A percentile compares a stretch with the other conserved stretches of the same genome.
Evolutionary conservation across 2,888 invertebrate genomes (phyloP).

Genomic region (Xestobium rufovillosum): DNA sequence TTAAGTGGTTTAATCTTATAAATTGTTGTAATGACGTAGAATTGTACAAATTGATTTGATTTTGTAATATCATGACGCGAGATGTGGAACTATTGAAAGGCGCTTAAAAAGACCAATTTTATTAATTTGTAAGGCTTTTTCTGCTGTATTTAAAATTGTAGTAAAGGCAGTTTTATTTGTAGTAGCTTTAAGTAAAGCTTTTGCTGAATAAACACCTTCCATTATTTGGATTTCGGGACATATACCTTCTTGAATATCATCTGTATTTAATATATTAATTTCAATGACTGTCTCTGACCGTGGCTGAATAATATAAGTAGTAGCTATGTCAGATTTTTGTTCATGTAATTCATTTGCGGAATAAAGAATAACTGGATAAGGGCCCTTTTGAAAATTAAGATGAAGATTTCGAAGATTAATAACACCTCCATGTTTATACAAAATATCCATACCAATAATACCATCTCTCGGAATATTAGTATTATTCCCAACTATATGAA

Average conservation of each 20-base stretch:
- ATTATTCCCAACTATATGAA: too few relatives aligned
- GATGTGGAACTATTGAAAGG: constrained; percentile 7
- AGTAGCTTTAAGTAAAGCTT: constrained; percentile 16
- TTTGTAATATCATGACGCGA: constrained; percentile 7
- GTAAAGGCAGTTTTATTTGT: constrained; percentile 18
- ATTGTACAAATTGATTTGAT: constrained; percentile 2
- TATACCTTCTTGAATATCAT: constrained; percentile 20
- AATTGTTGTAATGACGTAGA: constrained; percentile 7
- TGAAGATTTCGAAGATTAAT: too few relatives aligned
- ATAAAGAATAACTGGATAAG: too few relatives aligned
- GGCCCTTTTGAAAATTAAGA: too few relatives aligned
- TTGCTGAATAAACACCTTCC: constrained; percentile 19
- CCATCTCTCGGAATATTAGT: too few relatives aligned
- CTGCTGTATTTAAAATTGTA: constrained; percentile 20
- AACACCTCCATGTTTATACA: too few relatives aligned
- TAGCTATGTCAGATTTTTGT: too few relatives aligned
- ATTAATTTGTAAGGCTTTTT: constrained; percentile 8
- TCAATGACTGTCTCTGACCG: constrained; percentile 22
- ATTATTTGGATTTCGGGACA: constrained; percentile 18
- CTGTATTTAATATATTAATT: constrained; percentile 19
- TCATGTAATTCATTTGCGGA: too few relatives aligned
- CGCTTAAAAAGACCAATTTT: constrained; percentile 13
- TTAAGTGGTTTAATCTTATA: constrained; percentile 21
- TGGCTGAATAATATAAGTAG: constrained; percentile 17
- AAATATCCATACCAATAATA: too few relatives aligned